phyloP scores from a whole-genome alignment of 2,113 vertebrate species.

The Tapirus terrestris region DNA sequence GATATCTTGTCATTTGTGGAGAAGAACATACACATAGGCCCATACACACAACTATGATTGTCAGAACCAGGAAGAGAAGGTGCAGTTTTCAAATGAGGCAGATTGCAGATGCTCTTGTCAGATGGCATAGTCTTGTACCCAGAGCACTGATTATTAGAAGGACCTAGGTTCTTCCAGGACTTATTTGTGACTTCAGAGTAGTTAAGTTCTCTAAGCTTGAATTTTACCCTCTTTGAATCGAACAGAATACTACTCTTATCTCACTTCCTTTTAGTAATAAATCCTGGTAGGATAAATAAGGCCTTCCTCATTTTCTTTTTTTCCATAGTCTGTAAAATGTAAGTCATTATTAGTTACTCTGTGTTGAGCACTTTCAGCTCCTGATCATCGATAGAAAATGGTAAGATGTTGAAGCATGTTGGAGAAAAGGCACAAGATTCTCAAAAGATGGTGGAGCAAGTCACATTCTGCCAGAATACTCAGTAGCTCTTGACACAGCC shows the following conservation, averaged over 20 bases:
- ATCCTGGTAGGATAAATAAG: background rate
- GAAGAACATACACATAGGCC: background rate
- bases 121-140: background rate
- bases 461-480: background rate
- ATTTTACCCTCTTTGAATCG: background rate
- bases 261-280: slow-evolving; percentile 10
- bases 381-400: background rate
- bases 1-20: background rate
- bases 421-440: background rate
- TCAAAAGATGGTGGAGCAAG: background rate
- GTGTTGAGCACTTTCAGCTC: background rate
- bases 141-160: background rate
- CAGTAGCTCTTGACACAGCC: background rate
- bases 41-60: background rate
- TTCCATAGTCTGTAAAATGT: background rate
- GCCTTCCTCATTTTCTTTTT: background rate
- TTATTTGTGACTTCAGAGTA: background rate
- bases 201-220: background rate
- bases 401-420: background rate
- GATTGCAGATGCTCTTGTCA: background rate
- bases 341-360: background rate
- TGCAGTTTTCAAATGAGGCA: background rate
- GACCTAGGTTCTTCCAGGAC: background rate
- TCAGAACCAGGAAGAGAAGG: background rate
- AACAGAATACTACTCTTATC: background rate